Conservation (phyloP, 1,140 invertebrate species). For the Apocrypta bakeri region DNA sequence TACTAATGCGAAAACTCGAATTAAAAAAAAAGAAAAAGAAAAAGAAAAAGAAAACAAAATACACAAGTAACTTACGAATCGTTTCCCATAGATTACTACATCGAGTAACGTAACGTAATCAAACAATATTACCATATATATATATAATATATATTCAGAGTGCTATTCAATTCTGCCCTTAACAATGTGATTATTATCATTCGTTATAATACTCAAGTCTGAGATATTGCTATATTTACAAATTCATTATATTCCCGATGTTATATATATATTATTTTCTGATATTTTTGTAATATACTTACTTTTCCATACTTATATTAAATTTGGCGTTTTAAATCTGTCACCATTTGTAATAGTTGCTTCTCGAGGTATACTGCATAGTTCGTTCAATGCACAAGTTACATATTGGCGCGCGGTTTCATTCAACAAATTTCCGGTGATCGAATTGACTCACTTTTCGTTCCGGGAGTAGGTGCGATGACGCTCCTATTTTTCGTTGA, state of each 20-base stretch:
- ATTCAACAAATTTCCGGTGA: conserved; percentile 59
- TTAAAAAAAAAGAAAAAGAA: background rate
- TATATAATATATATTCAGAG: background rate
- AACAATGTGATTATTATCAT: background rate
- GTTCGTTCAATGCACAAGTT: background rate
- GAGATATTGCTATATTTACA: conserved; percentile 40
- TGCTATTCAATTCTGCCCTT: background rate
- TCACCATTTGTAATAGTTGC: background rate
- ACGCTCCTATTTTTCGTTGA: conserved; percentile 65
- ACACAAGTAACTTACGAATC: too few species aligned
- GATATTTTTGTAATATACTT: conserved; percentile 28
- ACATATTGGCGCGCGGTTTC: background rate
- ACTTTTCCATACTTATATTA: background rate
- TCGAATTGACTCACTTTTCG: conserved; percentile 74
- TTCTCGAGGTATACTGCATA: background rate
- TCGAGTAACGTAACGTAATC: background rate
- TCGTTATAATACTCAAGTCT: conserved; percentile 12
- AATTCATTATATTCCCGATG: conserved; percentile 26
- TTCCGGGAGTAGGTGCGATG: conserved; percentile 70
- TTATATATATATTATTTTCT: conserved; percentile 4
- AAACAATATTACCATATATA: too few species aligned
- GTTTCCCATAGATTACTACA: background rate
- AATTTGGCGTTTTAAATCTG: background rate
- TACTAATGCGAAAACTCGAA: background rate
- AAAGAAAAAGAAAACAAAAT: background rate